Evolutionary conservation across 2,888 invertebrate species (phyloP), one percentile per base, ranked within the genome.

Genomic region (Eutolmus rufibarbis): DNA sequence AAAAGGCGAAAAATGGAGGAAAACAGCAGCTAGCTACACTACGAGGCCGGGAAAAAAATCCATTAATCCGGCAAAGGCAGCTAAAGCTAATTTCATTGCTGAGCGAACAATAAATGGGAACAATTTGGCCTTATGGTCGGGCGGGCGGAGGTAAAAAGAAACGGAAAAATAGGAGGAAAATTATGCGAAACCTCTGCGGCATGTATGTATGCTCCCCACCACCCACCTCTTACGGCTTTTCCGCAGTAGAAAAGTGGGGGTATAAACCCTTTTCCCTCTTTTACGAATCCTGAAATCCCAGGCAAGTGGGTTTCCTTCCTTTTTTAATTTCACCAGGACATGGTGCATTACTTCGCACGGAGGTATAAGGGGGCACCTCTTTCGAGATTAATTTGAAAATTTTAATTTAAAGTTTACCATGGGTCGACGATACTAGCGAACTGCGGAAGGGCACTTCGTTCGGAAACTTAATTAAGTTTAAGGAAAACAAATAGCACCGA

Each of bases 1-100:
- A 66, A 66, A 23, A 28, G 66, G 66, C 9, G 28, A 66, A 66
- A 66, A 66, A 9, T 19, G 0, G 28, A 28, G 66, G 12, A 28
- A 66, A 66, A 66, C 51, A 16, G 43, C 14, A 46, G 14, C 43
- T 34, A 34, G 12, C 9, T 46, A 46, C 16, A 46, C 43, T 46
- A 14, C 43, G 14, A 4, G 16, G 14, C 14, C 43, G 16, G 43
- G 40, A 12, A 23, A 46, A 77, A 79, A 79, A 46, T 28, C 28
- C 79, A 79, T 28, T 51, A 79, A 19, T 51, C 51, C 51, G n/a
- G 31, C 5, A 78, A 40, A 79, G 28, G 51, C 79, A 16, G n/a
- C 28, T 23, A 23, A 40, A 79, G 79, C 79, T 79, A 79, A 79
- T 79, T 79, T 79, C 79, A 79, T 51, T 79, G 46, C 9, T 28